Base-by-base conservation (phyloP, 1,140 invertebrate species). In the Dreissena rostriformis region DNA sequence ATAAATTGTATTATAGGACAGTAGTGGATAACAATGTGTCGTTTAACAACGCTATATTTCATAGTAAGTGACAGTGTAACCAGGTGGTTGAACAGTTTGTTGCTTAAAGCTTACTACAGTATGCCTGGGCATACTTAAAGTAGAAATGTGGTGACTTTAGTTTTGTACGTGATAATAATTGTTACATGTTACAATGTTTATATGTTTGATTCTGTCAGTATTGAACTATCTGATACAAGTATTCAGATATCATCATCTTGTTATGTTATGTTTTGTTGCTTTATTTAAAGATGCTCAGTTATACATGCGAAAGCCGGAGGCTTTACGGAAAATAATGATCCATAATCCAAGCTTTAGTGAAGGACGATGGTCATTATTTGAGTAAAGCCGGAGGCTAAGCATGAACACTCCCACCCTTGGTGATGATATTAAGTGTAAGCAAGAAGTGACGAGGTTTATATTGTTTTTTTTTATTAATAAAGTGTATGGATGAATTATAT, bases 381-480 rank as follows among this genome's bases (percentile, higher is more conserved):
- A 73, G 39, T 73, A 22, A 73, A 53, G 49, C 70, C 51, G 26
- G 39, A 73, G 70, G 19, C 39, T 73, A 53, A 53, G 51, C 26
- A 78, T 74, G 39, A 77, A 81, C 2, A 85, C 88, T 53, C 80
- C 85, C 19, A 51, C 29, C 22, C 61, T 85, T 51, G 81, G 78
- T 22, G 52, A 80, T 52, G 78, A 39, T 39, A 39, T 39, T 39
- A 5, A 39, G 39, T 39, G 39, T 39, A 39, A 39, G 39, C 39
- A 39, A 39, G 39, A 39, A 39, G 39, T 2, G 39, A 39, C 39
- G 39, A 39, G 39, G 4, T 39, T 2, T 39, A 5, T 39, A 39
- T 39, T 39, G 39, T 39, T n/a, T n/a, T n/a, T n/a, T n/a, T n/a
- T n/a, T n/a, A n/a, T n/a, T n/a, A n/a, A n/a, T n/a, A n/a, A n/a